Base-by-base conservation (phyloP, 2,113 vertebrate genomes). In the Dromaius novaehollandiae region DNA sequence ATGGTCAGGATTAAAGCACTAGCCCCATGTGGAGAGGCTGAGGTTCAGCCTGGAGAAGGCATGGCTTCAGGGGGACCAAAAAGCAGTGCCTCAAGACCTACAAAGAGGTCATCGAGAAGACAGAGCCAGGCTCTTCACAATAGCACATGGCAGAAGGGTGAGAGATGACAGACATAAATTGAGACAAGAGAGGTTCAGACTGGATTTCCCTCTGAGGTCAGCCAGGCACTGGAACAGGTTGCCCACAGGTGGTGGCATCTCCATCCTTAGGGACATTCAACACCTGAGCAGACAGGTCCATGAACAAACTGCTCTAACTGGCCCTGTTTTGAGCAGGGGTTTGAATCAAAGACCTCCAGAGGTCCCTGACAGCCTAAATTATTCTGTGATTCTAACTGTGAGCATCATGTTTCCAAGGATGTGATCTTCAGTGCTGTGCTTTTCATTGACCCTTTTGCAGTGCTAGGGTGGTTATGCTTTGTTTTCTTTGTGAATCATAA, bases 131-230 rank as follows among this genome's bases (percentile, higher is more conserved):
- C 21, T 77, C 11, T 53, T 40, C 14, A 20, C 28, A 55, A 32
- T 25, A n/a, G 5, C 28, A 21, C 32, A 3, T 25, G 17, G 32
- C 0, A 1, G 38, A 38, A 69, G 40, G 38, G 13, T 42, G 26
- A 61, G 38, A 65, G 60, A n/a, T 14, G 8, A 5, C 1, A 2
- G 21, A 28, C n/a, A 46, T 13, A n/a, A 53, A 20, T 1, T 38
- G 83, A 53, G 46, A 61, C 10, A 61, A 61, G 53, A 60, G 34
- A 56, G 14, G 8, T 18, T 61, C 36, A 69, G 32, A 32, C 25
- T 68, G 63, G 14, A 24, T 86, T 80, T 74, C 19, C 20, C 26
- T 2, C 2, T 42, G 36, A 65, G 19, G 42, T 65, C 38, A 30
- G 10, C 30, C 40, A 56, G 63, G 56, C 18, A 18, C 32, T 60